Evolutionary conservation across 2,797 vertebrate species (phyloP), one percentile per base, ranked within the genome.

Genomic region (Mormyrops boulengeri): DNA sequence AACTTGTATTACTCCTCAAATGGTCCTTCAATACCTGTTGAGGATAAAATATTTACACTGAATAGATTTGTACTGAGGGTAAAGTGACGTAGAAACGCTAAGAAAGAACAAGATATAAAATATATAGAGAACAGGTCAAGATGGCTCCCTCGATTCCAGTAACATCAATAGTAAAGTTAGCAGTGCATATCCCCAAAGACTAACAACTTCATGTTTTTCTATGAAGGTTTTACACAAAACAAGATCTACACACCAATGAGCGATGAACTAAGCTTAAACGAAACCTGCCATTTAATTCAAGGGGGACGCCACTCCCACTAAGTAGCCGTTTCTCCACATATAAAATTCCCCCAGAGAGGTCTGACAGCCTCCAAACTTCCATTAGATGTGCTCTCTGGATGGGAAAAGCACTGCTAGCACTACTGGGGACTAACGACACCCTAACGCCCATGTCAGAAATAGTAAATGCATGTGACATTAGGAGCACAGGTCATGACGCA

Each of bases 31-130:
- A 90, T 92, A 92, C 91, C 92, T 91, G 91, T 91, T 92, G 91
- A 92, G 91, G 90, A 93, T 92, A 91, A 94, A 91, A 93, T 92
- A 93, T 92, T 91, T 92, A 88, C 90, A 91, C 90, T 92, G 90
- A 93, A 92, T 91, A 90, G 90, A 89, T 90, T 91, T 91, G 85
- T 90, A 62, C 69, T 87, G 89, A 57, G 50, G 73, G 4, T 86
- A 55, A 87, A 87, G 49, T 52, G 53, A 85, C 88, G 73, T 89
- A 87, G 62, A 88, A 89, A 82, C 85, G 89, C 89, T 87, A 66
- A 89, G 30, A 38, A 69, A 88, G 89, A 14, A 85, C 14, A 55
- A 41, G 49, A 26, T 53, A 90, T 30, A 30, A 30, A n/a, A 73
- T 55, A 90, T n/a, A 38, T 41, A 77, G 30, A 44, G 73, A 38